A percentile compares a stretch with the other conserved stretches of the same genome.
Evolutionary conservation across 2,113 vertebrate genomes (phyloP).

Genomic region (Acinonyx jubatus): DNA sequence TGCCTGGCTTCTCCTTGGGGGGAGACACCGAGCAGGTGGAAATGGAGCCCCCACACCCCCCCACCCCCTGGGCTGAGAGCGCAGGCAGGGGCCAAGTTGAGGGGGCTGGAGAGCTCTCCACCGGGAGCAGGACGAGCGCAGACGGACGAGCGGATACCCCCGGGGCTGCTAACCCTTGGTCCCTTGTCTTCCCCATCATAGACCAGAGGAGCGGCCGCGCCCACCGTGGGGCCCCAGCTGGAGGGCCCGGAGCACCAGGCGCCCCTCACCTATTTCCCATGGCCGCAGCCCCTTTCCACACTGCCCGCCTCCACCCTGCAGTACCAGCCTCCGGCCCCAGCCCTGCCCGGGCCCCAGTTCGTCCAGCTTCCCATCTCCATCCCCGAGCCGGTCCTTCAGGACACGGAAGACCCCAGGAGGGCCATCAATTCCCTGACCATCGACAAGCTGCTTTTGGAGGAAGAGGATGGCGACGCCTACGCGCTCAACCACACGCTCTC

Average conservation of each 20-base stretch:
- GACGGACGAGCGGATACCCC: rapidly evolving
- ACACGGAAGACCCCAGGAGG: constrained; percentile 86
- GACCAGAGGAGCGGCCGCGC: constrained; percentile 84
- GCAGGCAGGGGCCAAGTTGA: background rate
- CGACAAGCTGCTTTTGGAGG: constrained; percentile 93
- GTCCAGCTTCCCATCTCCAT: constrained; percentile 90
- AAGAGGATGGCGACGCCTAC: constrained; percentile 88
- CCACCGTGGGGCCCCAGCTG: constrained; percentile 86
- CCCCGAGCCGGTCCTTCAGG: constrained; percentile 87
- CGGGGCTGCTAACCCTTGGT: constrained; percentile 28
- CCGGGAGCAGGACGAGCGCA: too few species aligned
- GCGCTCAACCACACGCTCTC: constrained; percentile 88
- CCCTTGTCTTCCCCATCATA: constrained; percentile 73
- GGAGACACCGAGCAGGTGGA: background rate
- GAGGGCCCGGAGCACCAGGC: constrained; percentile 90
- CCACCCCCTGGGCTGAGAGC: background rate
- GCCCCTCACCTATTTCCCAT: constrained; percentile 91
- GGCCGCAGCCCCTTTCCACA: constrained; percentile 92
- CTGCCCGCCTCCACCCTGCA: constrained; percentile 88
- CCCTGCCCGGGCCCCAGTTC: constrained; percentile 86
- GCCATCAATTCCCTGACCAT: constrained; percentile 86
- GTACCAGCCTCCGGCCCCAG: constrained; percentile 86
- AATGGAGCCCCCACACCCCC: background rate
- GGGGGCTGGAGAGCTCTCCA: background rate
- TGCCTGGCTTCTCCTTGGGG: background rate